These are phyloP conservation scores for Gymnothorax reevesii DNA, from an alignment of 2,797 vertebrate genomes.

Conservation along the genomic window DNA sequence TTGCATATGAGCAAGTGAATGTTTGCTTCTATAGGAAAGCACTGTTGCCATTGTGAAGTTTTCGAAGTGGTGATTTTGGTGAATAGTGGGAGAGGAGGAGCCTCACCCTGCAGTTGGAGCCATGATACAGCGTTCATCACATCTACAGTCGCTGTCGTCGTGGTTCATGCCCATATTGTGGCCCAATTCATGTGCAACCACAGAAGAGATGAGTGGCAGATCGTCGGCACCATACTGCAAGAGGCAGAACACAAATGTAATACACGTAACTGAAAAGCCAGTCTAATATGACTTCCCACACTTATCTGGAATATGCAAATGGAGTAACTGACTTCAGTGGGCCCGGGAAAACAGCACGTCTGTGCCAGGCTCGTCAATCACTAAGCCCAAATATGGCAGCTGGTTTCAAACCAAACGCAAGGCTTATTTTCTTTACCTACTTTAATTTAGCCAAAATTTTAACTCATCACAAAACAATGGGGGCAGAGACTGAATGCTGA, in stretches of 20 bases:
- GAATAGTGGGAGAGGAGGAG: background rate
- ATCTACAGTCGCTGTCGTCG: constrained; percentile 61
- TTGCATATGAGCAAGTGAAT: background rate
- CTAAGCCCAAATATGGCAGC: background rate
- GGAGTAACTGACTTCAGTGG: background rate
- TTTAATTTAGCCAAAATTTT: background rate
- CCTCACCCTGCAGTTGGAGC: constrained; percentile 65
- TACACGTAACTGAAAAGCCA: background rate
- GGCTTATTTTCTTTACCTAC: background rate
- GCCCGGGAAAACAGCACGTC: background rate
- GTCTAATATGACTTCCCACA: background rate
- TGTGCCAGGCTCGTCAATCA: background rate
- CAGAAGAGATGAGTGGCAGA: constrained; percentile 63
- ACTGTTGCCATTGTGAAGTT: background rate
- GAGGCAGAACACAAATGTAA: constrained; percentile 28
- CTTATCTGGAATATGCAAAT: background rate
- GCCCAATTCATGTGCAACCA: constrained; percentile 87
- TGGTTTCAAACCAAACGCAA: background rate
- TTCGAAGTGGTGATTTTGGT: background rate
- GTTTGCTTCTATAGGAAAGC: background rate
- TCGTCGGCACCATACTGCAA: constrained; percentile 53
- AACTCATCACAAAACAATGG: background rate
- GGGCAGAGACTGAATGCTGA: background rate
- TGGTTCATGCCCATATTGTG: constrained; percentile 88
- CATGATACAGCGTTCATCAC: constrained; percentile 76